Evolutionary conservation across 2,888 invertebrate species (phyloP).

Genomic region (Anodontia alba): DNA sequence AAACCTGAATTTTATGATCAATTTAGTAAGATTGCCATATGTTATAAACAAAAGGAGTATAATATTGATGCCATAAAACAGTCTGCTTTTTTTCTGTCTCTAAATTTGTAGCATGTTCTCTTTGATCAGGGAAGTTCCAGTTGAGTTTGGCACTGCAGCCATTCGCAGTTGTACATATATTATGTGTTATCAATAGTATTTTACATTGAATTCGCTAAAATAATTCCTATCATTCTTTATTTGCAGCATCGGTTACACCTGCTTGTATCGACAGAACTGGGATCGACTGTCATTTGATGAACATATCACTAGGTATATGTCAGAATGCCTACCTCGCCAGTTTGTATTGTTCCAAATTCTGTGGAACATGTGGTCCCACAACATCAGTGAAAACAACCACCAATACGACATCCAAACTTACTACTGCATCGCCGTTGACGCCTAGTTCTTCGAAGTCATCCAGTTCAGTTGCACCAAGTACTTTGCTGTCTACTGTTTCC

Average conservation of each 20-base stretch:
- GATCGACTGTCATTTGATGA: constrained; percentile 48
- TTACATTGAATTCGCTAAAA: no score
- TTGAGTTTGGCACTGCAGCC: no score
- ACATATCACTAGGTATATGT: constrained; percentile 42
- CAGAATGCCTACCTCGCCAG: constrained; percentile 27
- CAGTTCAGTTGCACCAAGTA: neutral
- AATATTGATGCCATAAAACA: no score
- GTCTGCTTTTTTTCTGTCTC: no score
- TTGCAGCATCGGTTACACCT: constrained; percentile 21
- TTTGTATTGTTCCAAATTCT: constrained; percentile 48
- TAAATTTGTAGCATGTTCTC: no score
- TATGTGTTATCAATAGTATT: no score
- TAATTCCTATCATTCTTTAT: no score
- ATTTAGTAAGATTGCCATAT: no score
- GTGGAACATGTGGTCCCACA: constrained; percentile 44
- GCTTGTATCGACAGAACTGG: constrained; percentile 46
- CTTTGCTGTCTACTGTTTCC: neutral
- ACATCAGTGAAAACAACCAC: neutral
- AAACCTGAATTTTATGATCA: no score
- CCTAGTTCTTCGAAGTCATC: neutral
- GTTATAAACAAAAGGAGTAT: no score
- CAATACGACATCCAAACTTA: neutral
- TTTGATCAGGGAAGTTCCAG: no score
- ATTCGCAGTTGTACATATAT: no score
- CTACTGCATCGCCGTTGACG: neutral